Percentiles rank a stretch among this genome's conserved stretches.
Conservation (phyloP, 2,888 invertebrate species). For the Blomia tropicalis region DNA sequence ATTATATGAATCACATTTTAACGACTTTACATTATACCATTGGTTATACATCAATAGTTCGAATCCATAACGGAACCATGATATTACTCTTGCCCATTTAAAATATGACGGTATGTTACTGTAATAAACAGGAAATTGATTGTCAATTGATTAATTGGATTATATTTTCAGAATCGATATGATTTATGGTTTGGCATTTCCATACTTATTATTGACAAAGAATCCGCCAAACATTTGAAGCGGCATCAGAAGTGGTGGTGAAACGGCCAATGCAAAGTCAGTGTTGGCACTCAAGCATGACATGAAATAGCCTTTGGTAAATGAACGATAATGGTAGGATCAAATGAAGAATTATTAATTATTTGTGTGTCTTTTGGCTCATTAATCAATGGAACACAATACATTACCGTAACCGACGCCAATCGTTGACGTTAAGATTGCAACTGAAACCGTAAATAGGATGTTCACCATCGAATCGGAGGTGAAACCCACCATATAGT, state of each 20-base stretch:
- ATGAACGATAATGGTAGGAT: not conserved
- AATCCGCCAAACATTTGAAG: slow-evolving; percentile 88
- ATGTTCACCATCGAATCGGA: not conserved
- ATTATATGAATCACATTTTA: slow-evolving; percentile 46
- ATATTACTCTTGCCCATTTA: slow-evolving; percentile 67
- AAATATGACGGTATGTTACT: slow-evolving; percentile 70
- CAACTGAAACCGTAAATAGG: slow-evolving; percentile 8
- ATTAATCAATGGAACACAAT: no score
- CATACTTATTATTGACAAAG: slow-evolving; percentile 69
- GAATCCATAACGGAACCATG: slow-evolving; percentile 83
- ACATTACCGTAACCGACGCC: slow-evolving; percentile 20
- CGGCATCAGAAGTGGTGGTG: slow-evolving; percentile 79
- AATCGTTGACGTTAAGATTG: slow-evolving; percentile 11
- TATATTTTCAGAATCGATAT: not conserved
- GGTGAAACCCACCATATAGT: slow-evolving; percentile 61
- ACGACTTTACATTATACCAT: slow-evolving; percentile 60
- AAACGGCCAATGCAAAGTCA: slow-evolving; percentile 73
- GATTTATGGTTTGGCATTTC: not conserved
- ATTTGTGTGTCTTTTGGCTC: not conserved
- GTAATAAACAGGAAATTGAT: slow-evolving; percentile 30
- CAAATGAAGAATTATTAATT: not conserved
- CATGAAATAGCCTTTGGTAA: slow-evolving; percentile 64
- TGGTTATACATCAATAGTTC: slow-evolving; percentile 76
- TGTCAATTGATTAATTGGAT: not conserved
- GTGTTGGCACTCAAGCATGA: slow-evolving; percentile 67